phyloP scores from a whole-genome alignment of 1,140 invertebrate species.

The Drosophila insularis region DNA sequence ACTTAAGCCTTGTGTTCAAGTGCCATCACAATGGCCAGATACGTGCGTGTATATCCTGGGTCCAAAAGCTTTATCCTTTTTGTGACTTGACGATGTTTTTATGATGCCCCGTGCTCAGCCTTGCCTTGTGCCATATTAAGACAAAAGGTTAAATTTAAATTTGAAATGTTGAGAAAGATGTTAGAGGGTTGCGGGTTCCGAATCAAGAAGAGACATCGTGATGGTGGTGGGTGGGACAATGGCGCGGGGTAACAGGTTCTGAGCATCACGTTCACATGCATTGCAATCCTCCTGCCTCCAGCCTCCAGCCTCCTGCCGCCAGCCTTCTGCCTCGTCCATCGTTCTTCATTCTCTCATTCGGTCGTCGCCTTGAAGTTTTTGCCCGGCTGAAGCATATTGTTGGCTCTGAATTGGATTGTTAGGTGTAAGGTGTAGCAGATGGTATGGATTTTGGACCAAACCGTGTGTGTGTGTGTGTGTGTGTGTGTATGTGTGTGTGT shows the following conservation, averaged over 20 bases:
- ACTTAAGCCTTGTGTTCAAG: slow-evolving; percentile 51
- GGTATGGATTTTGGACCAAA: slow-evolving; percentile 61
- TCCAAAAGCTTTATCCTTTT: slow-evolving; percentile 39
- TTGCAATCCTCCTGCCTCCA: background rate
- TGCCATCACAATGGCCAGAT: slow-evolving; percentile 15
- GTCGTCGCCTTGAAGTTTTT: slow-evolving; percentile 31
- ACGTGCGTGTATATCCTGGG: slow-evolving; percentile 31
- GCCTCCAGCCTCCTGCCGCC: background rate
- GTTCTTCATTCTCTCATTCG: background rate
- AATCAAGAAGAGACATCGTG: background rate
- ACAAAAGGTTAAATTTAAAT: slow-evolving; percentile 82
- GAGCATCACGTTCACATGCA: slow-evolving; percentile 56
- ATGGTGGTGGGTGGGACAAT: background rate
- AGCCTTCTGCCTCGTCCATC: slow-evolving; percentile 4
- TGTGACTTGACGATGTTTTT: slow-evolving; percentile 56
- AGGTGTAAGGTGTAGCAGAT: slow-evolving; percentile 78
- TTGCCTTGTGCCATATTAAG: slow-evolving; percentile 63
- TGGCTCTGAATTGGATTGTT: slow-evolving; percentile 75
- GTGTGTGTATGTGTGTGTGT: slow-evolving; percentile 9
- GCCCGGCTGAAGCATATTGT: slow-evolving; percentile 64
- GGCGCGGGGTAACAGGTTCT: slow-evolving; percentile 14
- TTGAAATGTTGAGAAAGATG: slow-evolving; percentile 64
- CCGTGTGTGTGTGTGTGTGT: slow-evolving; percentile 45
- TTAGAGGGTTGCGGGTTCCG: background rate
- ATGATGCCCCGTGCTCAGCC: slow-evolving; percentile 52